These are phyloP conservation scores for Amazona guildingii DNA, from an alignment of 2,113 vertebrate genomes.

Conservation along the genomic window DNA sequence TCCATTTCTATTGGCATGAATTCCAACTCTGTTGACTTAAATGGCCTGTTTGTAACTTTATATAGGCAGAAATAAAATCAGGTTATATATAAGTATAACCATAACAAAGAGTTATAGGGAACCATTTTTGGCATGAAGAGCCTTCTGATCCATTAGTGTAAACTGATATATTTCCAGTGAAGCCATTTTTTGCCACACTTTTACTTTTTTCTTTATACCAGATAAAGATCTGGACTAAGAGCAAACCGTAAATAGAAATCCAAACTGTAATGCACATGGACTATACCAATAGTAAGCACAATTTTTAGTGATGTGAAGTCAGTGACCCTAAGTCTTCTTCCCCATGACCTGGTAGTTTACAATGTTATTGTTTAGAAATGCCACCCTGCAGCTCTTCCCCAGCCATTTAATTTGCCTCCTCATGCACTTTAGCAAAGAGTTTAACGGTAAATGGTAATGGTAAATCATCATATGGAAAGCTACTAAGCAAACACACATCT, in stretches of 20 bases:
- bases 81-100: neutral
- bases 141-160: neutral
- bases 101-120: neutral
- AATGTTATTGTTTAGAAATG: neutral
- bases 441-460: neutral
- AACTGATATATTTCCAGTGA: neutral
- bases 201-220: neutral
- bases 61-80: neutral
- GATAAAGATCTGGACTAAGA: neutral
- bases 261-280: neutral
- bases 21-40: neutral
- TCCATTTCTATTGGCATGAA: neutral
- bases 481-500: neutral
- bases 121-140: neutral
- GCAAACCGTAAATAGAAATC: neutral
- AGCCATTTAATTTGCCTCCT: neutral
- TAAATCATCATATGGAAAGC: neutral
- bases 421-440: neutral
- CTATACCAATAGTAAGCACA: neutral
- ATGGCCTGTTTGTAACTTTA: neutral
- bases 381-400: neutral
- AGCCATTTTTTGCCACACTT: neutral
- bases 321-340: neutral
- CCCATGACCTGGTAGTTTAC: neutral
- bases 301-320: neutral